Percentiles rank a stretch among this genome's conserved stretches.
These are phyloP conservation scores for Lacerta viridis DNA, from an alignment of 2,797 vertebrate genomes.

Conservation along the genomic window DNA sequence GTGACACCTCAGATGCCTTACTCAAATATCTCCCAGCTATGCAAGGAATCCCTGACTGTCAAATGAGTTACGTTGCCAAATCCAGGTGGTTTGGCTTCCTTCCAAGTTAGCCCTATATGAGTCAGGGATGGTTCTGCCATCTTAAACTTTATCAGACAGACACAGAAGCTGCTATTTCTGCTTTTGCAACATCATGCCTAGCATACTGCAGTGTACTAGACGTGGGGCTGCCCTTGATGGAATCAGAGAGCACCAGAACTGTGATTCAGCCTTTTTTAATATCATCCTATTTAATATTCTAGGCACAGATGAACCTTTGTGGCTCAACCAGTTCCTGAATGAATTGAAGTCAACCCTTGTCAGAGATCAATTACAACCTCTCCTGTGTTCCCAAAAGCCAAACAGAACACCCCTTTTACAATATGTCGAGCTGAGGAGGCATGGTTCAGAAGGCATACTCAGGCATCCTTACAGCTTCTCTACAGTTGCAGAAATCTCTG, in stretches of 20 bases:
- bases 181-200: background rate
- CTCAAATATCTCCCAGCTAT: background rate
- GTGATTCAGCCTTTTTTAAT: background rate
- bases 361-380: background rate
- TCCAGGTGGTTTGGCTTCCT: background rate
- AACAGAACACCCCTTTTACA: background rate
- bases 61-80: background rate
- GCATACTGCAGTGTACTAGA: background rate
- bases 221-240: background rate
- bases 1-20: background rate
- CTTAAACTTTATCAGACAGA: background rate
- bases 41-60: too few species aligned
- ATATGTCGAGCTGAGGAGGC: background rate
- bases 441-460: background rate
- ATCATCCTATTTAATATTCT: background rate
- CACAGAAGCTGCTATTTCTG: background rate
- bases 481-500: background rate
- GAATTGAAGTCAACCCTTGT: background rate
- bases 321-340: background rate
- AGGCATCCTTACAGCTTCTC: background rate
- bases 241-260: background rate
- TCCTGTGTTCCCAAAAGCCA: background rate
- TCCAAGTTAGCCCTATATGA: background rate
- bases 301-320: background rate
- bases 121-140: background rate